Base-by-base conservation (phyloP, 2,888 invertebrate genomes). In the Acronicta psi region DNA sequence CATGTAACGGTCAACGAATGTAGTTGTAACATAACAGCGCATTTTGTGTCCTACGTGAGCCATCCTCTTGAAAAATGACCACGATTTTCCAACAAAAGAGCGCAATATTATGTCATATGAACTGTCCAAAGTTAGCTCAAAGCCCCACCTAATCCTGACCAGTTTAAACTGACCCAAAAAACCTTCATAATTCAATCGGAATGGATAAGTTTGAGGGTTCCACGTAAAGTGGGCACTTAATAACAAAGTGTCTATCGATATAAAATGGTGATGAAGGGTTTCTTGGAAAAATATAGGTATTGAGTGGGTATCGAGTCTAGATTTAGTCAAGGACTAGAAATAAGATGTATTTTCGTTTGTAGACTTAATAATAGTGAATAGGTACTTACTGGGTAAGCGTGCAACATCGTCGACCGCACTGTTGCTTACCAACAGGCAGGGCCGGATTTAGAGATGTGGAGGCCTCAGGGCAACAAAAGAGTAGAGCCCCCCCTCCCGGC, bases 61-160 rank as follows among this genome's bases (percentile, higher is more conserved):
- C 60, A 64, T 67, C 60, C 43, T 31, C 49, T 49, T 63, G 80
- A 82, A 60, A 77, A 80, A 84, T 85, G 72, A 68, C 58, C 51
- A 63, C 78, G 71, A 83, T 85, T 83, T 80, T 69, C 63, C 68
- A 73, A 83, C 81, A 83, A 83, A 82, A 74, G 79, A 69, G 66
- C 69, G 57, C 72, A 73, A 76, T 80, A 79, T 81, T 71, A 81
- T 77, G 81, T 81, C 77, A 75, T 77, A 80, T 60, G 73, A 68
- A 75, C 76, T 72, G 60, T 58, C 69, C 67, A 51, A 71, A 72
- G 64, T 69, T 60, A 65, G 60, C 47, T 59, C 58, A 64, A 74
- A 75, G 74, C 73, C 72, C 75, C 59, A 72, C 69, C 59, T 69
- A 74, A 66, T 66, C 59, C 56, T 17, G 37, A 17, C 82, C 77